Evolutionary conservation across 2,797 vertebrate genomes (phyloP), one percentile per base, ranked within the genome.

Genomic region (Myripristis murdjan): DNA sequence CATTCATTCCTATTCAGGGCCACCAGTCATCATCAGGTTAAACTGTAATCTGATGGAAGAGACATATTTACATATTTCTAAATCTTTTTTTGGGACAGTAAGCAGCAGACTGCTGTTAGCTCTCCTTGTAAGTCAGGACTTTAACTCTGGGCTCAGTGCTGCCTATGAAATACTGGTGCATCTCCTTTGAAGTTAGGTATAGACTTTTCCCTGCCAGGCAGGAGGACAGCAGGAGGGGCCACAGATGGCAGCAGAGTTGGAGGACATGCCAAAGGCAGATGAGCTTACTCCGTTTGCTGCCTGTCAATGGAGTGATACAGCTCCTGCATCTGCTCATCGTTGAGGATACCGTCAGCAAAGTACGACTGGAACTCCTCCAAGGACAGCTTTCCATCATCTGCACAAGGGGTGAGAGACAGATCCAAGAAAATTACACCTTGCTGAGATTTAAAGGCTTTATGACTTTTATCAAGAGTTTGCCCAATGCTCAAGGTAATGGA

Each of bases 281-380:
- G 62, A 72, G 93, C 97, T 96, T 89, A 98, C 97, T 97, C 95
- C 1, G 95, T 93, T 69, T 94, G 92, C 84, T 85, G 89, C 65
- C 92, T 93, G 89, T 98, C 97, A 64, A 98, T 96, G 88, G 95
- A 92, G 55, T 82, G 90, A 90, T 98, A 98, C 79, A 98, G 93
- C 90, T 98, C 96, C 89, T 91, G 95, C 92, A 98, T 95, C 93
- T 98, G 96, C 82, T 94, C 93, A 0, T 94, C 92, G 67, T 95
- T 96, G 77, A 98, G 96, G 91, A 98, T 94, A n/a, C 96, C 96
- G 23, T 98, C 97, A 0, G 96, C 88, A 52, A 98, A 98, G 84
- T 97, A 97, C 5, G 96, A 97, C 93, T 97, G 96, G 94, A 98
- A 98, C 89, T 98, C 97, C 85, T 97, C 97, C 87, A 97, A 94